These are phyloP conservation scores for Melanotaenia boesemani DNA, from an alignment of 2,797 vertebrate species.

Conservation along the genomic window DNA sequence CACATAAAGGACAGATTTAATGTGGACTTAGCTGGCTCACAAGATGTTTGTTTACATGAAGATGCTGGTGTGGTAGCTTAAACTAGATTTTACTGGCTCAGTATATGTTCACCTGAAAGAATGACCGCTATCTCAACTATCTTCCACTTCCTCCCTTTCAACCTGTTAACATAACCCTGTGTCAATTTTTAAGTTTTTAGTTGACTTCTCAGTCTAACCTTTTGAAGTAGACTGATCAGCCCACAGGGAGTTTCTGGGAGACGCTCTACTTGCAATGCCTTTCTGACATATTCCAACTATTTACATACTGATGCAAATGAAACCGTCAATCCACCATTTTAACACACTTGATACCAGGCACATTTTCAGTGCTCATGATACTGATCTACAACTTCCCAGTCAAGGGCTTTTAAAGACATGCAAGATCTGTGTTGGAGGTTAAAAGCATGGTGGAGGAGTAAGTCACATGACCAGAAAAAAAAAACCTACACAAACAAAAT, in stretches of 20 bases:
- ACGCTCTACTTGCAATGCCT: neutral
- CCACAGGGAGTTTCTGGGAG: neutral
- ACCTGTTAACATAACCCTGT: neutral
- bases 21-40: conserved; percentile 7
- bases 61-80: neutral
- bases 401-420: too few relatives aligned
- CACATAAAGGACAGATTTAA: conserved; percentile 20
- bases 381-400: too few relatives aligned
- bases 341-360: neutral
- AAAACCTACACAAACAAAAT: too few relatives aligned
- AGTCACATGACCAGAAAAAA: too few relatives aligned
- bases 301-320: neutral
- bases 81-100: conserved; percentile 12
- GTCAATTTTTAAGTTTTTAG: conserved; percentile 1
- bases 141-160: neutral
- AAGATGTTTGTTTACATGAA: conserved; percentile 30
- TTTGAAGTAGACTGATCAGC: conserved; percentile 4
- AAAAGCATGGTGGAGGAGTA: too few relatives aligned
- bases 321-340: neutral
- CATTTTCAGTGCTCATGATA: too few relatives aligned
- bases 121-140: neutral
- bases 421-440: too few relatives aligned
- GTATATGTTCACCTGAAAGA: conserved; percentile 14
- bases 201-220: conserved; percentile 5
- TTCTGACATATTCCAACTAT: neutral